Base-by-base conservation (phyloP, 30 jellyfish, hydroid and myxozoan species). In the Hydra vulgaris region DNA sequence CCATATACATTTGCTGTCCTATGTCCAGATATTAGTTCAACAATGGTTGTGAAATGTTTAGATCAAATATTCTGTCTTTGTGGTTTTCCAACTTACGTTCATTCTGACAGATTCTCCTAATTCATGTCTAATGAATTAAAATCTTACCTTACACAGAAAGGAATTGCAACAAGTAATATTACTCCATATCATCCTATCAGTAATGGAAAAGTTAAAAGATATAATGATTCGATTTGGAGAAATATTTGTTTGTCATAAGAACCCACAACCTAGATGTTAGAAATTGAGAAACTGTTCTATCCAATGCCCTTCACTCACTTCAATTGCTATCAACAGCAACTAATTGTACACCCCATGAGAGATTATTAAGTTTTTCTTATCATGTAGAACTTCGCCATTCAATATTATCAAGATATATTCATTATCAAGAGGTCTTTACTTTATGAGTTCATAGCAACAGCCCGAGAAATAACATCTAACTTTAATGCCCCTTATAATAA, bases 291-390 rank as follows among this genome's bases (percentile, higher is more conserved):
- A n/a, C n/a, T n/a, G n/a, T n/a, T n/a, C n/a, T n/a, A n/a, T n/a
- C n/a, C n/a, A n/a, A n/a, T n/a, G n/a, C n/a, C n/a, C n/a, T n/a
- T n/a, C n/a, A n/a, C n/a, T n/a, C n/a, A n/a, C 87, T 92, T 25
- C 85, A 84, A 5, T 83, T 89, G 21, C 53, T 89, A 72, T 84
- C 80, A 23, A 89, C 95, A 23, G 83, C 96, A 18, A 88, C 95
- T 26, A 89, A 85, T 85, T 66, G 54, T 52, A 85, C 96, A 53
- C 96, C 95, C n/a, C 94, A 80, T 70, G 94, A 85, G 56, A 82
- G 96, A 23, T 8, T 89, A 79, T 89, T 89, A 79, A 19, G 55
- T 27, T 85, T 69, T 56, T n/a, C 71, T 56, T 56, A 56, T 56
- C 71, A 56, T 56, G 71, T 56, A n/a, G 71, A 56, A 56, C 71